A percentile compares a stretch with the other conserved stretches of the same genome.
Conservation (phyloP, 2,113 vertebrate species). For the Myotis yumanensis region DNA sequence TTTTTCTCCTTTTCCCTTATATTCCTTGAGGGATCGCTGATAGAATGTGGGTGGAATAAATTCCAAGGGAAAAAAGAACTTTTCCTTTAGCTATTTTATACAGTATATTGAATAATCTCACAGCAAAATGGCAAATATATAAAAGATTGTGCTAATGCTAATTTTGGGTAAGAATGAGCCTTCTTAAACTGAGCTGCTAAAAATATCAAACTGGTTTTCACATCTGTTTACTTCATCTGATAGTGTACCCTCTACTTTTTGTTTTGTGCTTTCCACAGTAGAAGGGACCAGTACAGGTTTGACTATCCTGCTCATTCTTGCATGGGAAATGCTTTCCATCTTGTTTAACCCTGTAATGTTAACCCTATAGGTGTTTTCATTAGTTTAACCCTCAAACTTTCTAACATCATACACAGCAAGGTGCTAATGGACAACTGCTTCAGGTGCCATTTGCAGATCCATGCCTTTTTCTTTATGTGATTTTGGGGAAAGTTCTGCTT, state of each 20-base stretch:
- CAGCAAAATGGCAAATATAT: conserved; percentile 4
- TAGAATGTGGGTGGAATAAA: conserved; percentile 47
- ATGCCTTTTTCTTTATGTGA: conserved; percentile 54
- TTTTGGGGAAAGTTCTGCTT: conserved; percentile 52
- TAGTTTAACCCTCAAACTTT: conserved; percentile 51
- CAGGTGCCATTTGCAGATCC: conserved; percentile 50
- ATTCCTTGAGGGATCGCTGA: conserved; percentile 4
- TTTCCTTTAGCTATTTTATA: neutral
- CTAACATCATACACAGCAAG: neutral
- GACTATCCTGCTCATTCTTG: conserved; percentile 80
- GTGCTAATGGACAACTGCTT: conserved; percentile 50
- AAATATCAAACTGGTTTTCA: conserved; percentile 50
- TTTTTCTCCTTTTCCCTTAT: neutral
- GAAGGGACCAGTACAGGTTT: conserved; percentile 84
- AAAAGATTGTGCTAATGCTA: conserved; percentile 52
- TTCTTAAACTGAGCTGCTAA: conserved; percentile 56
- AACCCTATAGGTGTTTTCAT: conserved; percentile 73
- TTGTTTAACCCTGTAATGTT: conserved; percentile 74
- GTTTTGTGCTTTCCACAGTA: conserved; percentile 81
- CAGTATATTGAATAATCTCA: conserved; percentile 31
- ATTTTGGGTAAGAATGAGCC: conserved; percentile 55
- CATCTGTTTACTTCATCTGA: conserved; percentile 66
- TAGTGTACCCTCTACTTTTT: conserved; percentile 79
- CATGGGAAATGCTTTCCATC: conserved; percentile 77
- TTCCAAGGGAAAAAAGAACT: neutral